Base-by-base conservation (phyloP, 2,113 vertebrate species). In the Upupa epops region DNA sequence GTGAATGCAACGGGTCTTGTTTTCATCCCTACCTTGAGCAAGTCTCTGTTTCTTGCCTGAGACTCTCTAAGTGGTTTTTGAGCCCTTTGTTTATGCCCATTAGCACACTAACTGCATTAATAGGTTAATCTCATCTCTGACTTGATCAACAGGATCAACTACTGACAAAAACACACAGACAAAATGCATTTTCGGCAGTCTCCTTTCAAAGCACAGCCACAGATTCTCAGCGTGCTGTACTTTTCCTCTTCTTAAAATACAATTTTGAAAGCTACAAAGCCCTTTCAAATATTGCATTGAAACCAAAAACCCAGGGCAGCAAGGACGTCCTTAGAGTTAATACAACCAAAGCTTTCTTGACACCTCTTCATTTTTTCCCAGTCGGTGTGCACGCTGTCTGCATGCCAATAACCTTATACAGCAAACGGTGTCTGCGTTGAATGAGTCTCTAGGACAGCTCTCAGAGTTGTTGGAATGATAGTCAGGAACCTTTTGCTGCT, bases 251-350 rank as follows among this genome's bases (percentile, higher is more conserved):
- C 37, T 8, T 78, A 31, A 61, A 71, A 72, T 61, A 36, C 1
- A 4, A 60, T 56, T 68, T 31, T 82, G 55, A 89, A 86, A 81
- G 40, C 32, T 75, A 56, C 46, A 65, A 86, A 61, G 46, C 31
- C 25, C 34, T 63, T 90, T 77, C 66, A 92, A 72, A 86, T 40
- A 68, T 52, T 71, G 26, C 4, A 0, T 58, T 92, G 64, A 83
- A 86, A n/a, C 19, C 9, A 42, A 90, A 88, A 65, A 69, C 65
- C 72, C 88, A 83, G 51, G 42, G 51, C 58, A 93, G 40, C 65
- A 78, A 94, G 77, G 83, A 84, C 77, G 70, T 19, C 82, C 26
- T 73, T 82, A 86, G 88, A 79, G 55, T 82, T 88, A 94, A 92
- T 90, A 69, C 3, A 88, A 32, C 16, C 58, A 90, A 90, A 90